Percentiles rank a stretch among this genome's conserved stretches.
Conservation (phyloP, 2,888 invertebrate species). For the Aricia artaxerxes region DNA sequence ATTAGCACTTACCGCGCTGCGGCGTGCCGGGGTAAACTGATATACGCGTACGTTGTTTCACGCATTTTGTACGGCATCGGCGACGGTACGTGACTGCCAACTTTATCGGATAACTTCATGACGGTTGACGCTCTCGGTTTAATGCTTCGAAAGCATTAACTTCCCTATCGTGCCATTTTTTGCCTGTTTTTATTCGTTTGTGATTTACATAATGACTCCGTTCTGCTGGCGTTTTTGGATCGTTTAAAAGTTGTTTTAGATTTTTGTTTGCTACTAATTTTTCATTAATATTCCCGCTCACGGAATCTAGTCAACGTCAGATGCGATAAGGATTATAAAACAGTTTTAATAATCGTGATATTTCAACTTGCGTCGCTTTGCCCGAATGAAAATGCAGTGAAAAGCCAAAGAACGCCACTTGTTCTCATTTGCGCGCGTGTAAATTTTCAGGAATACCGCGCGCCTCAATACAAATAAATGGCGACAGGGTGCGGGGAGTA, state of each 20-base stretch:
- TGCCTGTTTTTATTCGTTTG: conserved; percentile 15
- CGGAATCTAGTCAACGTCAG: neutral
- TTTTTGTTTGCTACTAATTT: conserved; percentile 11
- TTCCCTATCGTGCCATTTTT: conserved; percentile 26
- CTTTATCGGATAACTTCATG: conserved; percentile 29
- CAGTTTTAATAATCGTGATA: conserved; percentile 2
- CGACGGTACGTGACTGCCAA: conserved; percentile 11
- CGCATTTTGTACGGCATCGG: conserved; percentile 23
- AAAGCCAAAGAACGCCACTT: neutral
- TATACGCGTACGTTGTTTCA: conserved; percentile 2
- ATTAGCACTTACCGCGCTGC: neutral
- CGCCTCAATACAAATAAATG: conserved; percentile 54
- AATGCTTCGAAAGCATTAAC: conserved; percentile 29
- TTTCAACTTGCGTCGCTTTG: conserved; percentile 1
- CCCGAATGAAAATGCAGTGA: neutral
- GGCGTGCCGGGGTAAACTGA: conserved; percentile 3
- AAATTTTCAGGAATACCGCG: conserved; percentile 42
- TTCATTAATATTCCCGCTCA: conserved; percentile 2
- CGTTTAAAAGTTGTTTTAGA: conserved; percentile 13
- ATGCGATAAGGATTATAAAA: neutral
- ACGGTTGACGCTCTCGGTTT: conserved; percentile 27
- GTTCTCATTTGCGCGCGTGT: conserved; percentile 28
- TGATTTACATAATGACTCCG: conserved; percentile 26
- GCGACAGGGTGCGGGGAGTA: conserved; percentile 62
- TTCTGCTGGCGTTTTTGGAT: conserved; percentile 11